Evolutionary conservation across 2,888 invertebrate species (phyloP).

Genomic region (Branchipolynoe longqiensis): DNA sequence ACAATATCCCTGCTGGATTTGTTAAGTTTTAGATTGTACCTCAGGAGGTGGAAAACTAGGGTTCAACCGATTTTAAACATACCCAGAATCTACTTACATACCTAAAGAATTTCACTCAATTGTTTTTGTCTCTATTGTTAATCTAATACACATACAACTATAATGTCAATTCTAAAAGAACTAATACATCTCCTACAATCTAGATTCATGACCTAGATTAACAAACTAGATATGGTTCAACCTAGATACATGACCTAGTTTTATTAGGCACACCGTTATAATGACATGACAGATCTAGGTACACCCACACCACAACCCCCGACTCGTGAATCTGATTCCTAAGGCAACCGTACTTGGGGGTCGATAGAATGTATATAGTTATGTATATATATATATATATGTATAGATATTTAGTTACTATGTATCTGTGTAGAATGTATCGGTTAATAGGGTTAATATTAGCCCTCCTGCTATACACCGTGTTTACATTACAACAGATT

Average conservation of each 20-base stretch:
- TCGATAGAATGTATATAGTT: constrained; percentile 21
- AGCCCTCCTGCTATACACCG: constrained; percentile 37
- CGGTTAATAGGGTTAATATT: background rate
- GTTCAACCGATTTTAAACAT: no score
- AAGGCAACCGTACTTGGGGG: constrained; percentile 28
- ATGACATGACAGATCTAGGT: constrained; percentile 22
- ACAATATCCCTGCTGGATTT: no score
- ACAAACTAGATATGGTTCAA: background rate
- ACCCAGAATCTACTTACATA: no score
- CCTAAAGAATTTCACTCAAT: background rate
- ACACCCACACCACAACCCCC: constrained; percentile 37
- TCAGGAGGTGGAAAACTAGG: no score
- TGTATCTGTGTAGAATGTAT: constrained; percentile 42
- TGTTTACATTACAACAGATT: no score
- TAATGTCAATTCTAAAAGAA: background rate
- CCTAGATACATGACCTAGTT: constrained; percentile 47
- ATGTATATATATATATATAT: constrained; percentile 37
- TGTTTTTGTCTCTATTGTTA: background rate
- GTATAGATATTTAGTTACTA: constrained; percentile 30
- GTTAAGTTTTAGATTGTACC: no score
- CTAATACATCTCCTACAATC: constrained; percentile 9
- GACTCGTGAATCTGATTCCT: constrained; percentile 12
- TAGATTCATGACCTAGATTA: constrained; percentile 22
- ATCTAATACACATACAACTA: background rate
- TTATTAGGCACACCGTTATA: constrained; percentile 40